phyloP scores from a whole-genome alignment of 1,140 invertebrate species.

The Hyles euphorbiae region DNA sequence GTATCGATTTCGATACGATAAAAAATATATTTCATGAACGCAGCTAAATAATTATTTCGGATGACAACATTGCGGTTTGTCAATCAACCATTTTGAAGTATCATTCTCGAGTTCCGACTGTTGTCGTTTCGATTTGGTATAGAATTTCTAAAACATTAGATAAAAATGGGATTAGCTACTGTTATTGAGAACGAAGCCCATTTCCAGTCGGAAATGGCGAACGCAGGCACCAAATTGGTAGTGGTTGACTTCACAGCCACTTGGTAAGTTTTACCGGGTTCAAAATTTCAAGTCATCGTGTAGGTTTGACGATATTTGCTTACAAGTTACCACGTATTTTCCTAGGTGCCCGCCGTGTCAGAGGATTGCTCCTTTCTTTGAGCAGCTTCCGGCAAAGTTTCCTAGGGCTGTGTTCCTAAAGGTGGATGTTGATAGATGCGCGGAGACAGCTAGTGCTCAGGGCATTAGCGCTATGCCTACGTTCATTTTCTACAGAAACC shows the following conservation, averaged over 20 bases:
- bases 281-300: constrained; percentile 47
- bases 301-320: constrained; percentile 17
- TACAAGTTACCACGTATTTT: constrained; percentile 9
- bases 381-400: constrained; percentile 90
- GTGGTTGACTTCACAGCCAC: constrained; percentile 95
- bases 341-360: constrained; percentile 96
- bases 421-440: constrained; percentile 94
- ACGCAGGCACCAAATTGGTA: constrained; percentile 90
- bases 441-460: constrained; percentile 88
- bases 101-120: constrained; percentile 29
- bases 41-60: too few species aligned
- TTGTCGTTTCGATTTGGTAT: constrained; percentile 18
- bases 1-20: too few species aligned
- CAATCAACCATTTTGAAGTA: constrained; percentile 52
- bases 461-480: constrained; percentile 98
- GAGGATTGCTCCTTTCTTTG: constrained; percentile 93
- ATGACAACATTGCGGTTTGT: constrained; percentile 5
- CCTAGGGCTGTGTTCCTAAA: constrained; percentile 94
- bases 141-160: constrained; percentile 26
- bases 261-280: constrained; percentile 80
- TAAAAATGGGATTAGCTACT: constrained; percentile 67
- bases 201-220: constrained; percentile 87
- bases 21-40: too few species aligned
- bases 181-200: constrained; percentile 82
- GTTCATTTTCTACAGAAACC: constrained; percentile 96